A percentile compares a stretch with the other conserved stretches of the same genome.
These are phyloP conservation scores for Vanessa cardui DNA, from an alignment of 2,888 invertebrate genomes.

Conservation along the genomic window DNA sequence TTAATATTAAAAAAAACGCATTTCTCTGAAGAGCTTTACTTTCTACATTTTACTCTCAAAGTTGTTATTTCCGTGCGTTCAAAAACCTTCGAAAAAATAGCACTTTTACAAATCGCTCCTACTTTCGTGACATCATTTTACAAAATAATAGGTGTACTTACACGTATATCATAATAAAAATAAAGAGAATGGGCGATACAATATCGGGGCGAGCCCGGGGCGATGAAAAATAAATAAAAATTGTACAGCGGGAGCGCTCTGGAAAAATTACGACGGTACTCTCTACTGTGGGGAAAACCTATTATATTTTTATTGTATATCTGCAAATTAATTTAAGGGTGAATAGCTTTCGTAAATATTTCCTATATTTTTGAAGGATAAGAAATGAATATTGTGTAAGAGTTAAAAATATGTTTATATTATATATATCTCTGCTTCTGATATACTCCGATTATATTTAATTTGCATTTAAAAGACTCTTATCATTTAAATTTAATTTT, in stretches of 20 bases:
- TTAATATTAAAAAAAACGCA: too few relatives aligned
- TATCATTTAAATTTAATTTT: too few relatives aligned
- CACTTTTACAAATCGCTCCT: constrained; percentile 18
- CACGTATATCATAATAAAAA: constrained; percentile 74
- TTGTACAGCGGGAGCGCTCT: constrained; percentile 49
- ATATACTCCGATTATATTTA: too few relatives aligned
- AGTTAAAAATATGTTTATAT: too few relatives aligned
- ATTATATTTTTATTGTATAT: constrained; percentile 23
- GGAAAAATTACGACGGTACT: constrained; percentile 55
- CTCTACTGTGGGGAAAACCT: constrained; percentile 8
- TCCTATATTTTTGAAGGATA: too few relatives aligned
- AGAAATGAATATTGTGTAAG: too few relatives aligned
- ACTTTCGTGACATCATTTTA: constrained; percentile 46
- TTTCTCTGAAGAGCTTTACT: too few relatives aligned
- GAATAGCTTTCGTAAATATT: not conserved
- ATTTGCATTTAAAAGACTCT: too few relatives aligned
- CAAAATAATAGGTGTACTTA: constrained; percentile 65
- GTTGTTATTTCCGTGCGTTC: too few relatives aligned
- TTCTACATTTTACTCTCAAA: too few relatives aligned
- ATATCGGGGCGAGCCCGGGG: constrained; percentile 66
- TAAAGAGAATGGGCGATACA: constrained; percentile 74
- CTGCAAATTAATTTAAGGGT: constrained; percentile 4
- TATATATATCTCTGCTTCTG: too few relatives aligned
- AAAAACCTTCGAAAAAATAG: constrained; percentile 10
- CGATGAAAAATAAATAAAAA: constrained; percentile 82